Evolutionary conservation across 2,888 invertebrate genomes (phyloP).

Genomic region (Netelia inedita): DNA sequence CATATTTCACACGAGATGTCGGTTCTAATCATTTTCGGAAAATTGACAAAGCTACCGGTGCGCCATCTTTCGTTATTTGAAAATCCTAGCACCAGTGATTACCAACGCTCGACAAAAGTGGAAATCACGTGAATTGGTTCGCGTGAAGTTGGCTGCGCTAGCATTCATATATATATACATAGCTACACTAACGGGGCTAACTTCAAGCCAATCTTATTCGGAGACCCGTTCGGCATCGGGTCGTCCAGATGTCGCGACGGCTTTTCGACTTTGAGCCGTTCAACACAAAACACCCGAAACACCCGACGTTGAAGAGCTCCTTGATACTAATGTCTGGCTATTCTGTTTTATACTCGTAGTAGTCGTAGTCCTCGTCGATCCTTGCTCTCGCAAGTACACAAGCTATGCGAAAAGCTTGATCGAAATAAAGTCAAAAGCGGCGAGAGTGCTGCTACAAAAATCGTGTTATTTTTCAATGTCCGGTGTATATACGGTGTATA

Average conservation of each 20-base stretch:
- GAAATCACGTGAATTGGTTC: too few relatives aligned
- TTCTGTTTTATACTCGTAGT: neutral
- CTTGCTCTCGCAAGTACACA: neutral
- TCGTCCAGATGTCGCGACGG: too few relatives aligned
- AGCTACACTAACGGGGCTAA: too few relatives aligned
- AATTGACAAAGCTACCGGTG: neutral
- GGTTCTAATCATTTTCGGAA: neutral
- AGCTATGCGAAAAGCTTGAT: neutral
- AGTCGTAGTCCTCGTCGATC: neutral
- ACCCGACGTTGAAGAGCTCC: too few relatives aligned
- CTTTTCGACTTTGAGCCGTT: too few relatives aligned
- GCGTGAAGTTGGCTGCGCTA: too few relatives aligned
- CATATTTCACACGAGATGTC: neutral
- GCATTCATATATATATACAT: too few relatives aligned
- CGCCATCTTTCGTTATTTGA: neutral
- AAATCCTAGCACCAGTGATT: neutral
- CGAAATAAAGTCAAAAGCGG: neutral
- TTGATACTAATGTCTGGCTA: too few relatives aligned
- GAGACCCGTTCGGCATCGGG: too few relatives aligned
- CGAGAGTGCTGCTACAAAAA: neutral
- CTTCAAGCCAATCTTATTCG: too few relatives aligned
- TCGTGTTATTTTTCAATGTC: neutral
- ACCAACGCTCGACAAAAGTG: too few relatives aligned
- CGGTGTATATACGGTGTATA: neutral
- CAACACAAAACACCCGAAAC: too few relatives aligned